Base-by-base conservation (phyloP, 2,113 vertebrate species). In the Myotis davidii region DNA sequence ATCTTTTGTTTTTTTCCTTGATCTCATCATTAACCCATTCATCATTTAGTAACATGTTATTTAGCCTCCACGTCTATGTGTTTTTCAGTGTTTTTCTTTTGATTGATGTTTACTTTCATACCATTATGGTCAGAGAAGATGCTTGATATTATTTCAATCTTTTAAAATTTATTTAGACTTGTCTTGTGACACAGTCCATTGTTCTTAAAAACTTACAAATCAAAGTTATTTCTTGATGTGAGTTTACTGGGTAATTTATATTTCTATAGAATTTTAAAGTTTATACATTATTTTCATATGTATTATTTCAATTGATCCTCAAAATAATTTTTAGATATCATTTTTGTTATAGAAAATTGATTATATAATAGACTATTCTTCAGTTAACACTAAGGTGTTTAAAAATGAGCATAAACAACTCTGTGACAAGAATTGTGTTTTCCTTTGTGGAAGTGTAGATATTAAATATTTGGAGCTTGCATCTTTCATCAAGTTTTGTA, bases 381-480 rank as follows among this genome's bases (percentile, higher is more conserved):
- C 50, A 76, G 29, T 83, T 89, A 52, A 45, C 90, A 88, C 25
- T 37, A 82, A 95, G 20, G 39, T 88, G 50, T 73, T 90, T 61
- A 78, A 94, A 92, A 69, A 48, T 78, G 45, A 90, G 23, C 85
- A 90, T 29, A 56, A 81, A 4, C 37, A 94, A 88, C 79, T 85
- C n/a, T 90, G 13, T 87, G 70, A 64, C 12, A 23, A 78, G 70
- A 88, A 93, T 74, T 54, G 27, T 87, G 9, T 34, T 96, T 87
- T 92, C 16, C 29, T 83, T 88, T 91, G 54, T 23, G 56, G n/a
- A 85, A 45, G 52, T n/a, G 17, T 6, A 85, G 39, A 69, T 59
- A 50, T 23, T 84, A 90, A 91, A 76, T 74, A n/a, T 81, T 83
- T 87, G 50, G 50, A 64, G 4, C 32, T 79, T 81, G 23, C 78